Evolutionary conservation across 2,888 invertebrate species (phyloP), one percentile per base, ranked within the genome.

Genomic region (Philereme transversata): DNA sequence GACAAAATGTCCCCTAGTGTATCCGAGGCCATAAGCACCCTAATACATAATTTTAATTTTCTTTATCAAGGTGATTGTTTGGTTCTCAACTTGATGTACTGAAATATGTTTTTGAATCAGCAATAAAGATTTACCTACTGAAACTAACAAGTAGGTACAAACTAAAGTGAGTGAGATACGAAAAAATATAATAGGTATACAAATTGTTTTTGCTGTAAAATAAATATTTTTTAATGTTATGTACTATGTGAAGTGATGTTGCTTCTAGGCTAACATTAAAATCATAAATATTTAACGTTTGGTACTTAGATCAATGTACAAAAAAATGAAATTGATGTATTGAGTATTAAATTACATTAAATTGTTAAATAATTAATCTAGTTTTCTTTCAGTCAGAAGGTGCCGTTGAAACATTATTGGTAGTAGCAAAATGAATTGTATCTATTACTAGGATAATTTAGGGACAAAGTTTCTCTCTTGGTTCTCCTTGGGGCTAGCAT

Each of bases 241-340:
- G 41, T 43, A 61, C 50, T 46, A 8, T 46, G 51, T 58, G 44
- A 58, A 54, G 71, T 76, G 72, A 71, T 77, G 75, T 79, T 78
- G 81, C 82, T 83, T 45, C 76, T 81, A 82, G 75, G 68, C 68
- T 82, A 74, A 81, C 72, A 77, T 73, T 73, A 71, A 76, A 80
- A 79, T 76, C 74, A 76, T 80, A 38, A 38, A 22, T 75, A 72
- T 75, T 72, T 78, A 82, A 70, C 79, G 78, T 85, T 86, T 83
- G 82, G 85, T 86, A 87, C 85, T 86, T 84, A 85, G 82, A 79
- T 79, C 71, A 83, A 79, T 87, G 87, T 87, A 87, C 87, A 88
- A 87, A 87, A 22, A 82, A 75, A 83, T 77, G 72, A 87, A 88
- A 86, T 85, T 87, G 77, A 85, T 88, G 86, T 87, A 85, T 86